Percentiles rank a stretch among this genome's conserved stretches.
Evolutionary conservation across 2,113 vertebrate genomes (phyloP).

Genomic region (Polyodon spathula): DNA sequence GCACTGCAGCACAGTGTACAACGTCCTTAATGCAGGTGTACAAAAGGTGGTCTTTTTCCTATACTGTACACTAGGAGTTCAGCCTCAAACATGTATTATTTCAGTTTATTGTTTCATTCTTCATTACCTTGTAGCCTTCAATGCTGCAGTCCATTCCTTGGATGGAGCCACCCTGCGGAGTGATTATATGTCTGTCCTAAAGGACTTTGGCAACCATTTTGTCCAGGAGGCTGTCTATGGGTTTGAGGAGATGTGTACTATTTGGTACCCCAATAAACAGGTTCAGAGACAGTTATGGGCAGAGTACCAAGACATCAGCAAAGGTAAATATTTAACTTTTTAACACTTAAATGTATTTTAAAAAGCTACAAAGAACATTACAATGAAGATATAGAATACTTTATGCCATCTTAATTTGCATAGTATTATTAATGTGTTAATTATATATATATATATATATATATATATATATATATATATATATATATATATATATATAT

Average conservation of each 20-base stretch:
- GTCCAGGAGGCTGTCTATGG: slow-evolving; percentile 92
- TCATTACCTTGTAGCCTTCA: slow-evolving; percentile 62
- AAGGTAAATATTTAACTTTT: slow-evolving; percentile 58
- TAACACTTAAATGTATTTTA: neutral
- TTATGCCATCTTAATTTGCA: too few relatives aligned
- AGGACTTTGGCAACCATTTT: slow-evolving; percentile 96
- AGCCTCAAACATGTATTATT: neutral
- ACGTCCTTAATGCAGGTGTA: too few relatives aligned
- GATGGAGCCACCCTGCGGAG: slow-evolving; percentile 81
- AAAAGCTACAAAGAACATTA: too few relatives aligned
- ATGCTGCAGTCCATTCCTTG: slow-evolving; percentile 84
- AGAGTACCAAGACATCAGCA: slow-evolving; percentile 98
- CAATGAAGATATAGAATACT: too few relatives aligned
- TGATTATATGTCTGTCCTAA: slow-evolving; percentile 83
- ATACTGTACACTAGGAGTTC: too few relatives aligned
- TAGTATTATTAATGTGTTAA: too few relatives aligned
- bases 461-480: too few relatives aligned
- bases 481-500: too few relatives aligned
- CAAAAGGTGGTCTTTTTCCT: too few relatives aligned
- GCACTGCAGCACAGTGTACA: too few relatives aligned
- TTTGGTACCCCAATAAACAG: slow-evolving; percentile 97
- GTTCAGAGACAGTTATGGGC: slow-evolving; percentile 92
- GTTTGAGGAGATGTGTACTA: slow-evolving; percentile 94
- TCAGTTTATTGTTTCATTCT: neutral
- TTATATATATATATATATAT: too few relatives aligned